Evolutionary conservation across 2,113 vertebrate genomes (phyloP).

Genomic region (Polypterus senegalus): DNA sequence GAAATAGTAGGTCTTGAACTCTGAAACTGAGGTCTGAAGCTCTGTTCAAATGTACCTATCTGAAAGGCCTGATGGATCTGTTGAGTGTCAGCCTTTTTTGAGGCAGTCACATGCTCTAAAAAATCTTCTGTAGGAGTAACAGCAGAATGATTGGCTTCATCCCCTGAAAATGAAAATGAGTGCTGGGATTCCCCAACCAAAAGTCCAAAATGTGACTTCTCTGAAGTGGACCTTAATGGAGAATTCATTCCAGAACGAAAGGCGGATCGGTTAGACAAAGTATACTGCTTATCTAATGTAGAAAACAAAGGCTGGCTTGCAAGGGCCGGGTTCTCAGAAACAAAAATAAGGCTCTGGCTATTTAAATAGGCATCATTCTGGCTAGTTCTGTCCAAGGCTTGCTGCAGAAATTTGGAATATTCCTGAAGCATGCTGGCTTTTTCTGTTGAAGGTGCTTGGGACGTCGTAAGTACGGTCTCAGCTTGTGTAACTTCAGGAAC

Average conservation of each 20-base stretch:
- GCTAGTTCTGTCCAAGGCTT: slow-evolving; percentile 96
- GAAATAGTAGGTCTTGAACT: slow-evolving; percentile 72
- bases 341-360: slow-evolving; percentile 87
- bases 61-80: slow-evolving; percentile 88
- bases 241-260: slow-evolving; percentile 89
- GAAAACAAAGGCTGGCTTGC: slow-evolving; percentile 82
- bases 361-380: slow-evolving; percentile 98
- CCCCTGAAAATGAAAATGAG: slow-evolving; percentile 91
- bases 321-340: slow-evolving; percentile 81
- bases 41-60: slow-evolving; percentile 88
- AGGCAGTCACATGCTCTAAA: slow-evolving; percentile 85
- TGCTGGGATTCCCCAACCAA: slow-evolving; percentile 91
- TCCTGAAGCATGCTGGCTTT: slow-evolving; percentile 96
- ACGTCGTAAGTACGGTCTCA: slow-evolving; percentile 65
- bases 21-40: slow-evolving; percentile 87
- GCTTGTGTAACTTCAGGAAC: slow-evolving; percentile 72
- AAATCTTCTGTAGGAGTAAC: slow-evolving; percentile 91
- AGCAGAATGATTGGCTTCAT: slow-evolving; percentile 79
- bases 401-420: slow-evolving; percentile 95
- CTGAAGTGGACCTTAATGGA: slow-evolving; percentile 80
- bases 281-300: slow-evolving; percentile 83
- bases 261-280: slow-evolving; percentile 71
- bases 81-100: slow-evolving; percentile 89
- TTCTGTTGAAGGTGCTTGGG: slow-evolving; percentile 73
- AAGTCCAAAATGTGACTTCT: slow-evolving; percentile 92